Evolutionary conservation across 2,888 invertebrate species (phyloP), one percentile per base, ranked within the genome.

Genomic region (Terebella lapidaria): DNA sequence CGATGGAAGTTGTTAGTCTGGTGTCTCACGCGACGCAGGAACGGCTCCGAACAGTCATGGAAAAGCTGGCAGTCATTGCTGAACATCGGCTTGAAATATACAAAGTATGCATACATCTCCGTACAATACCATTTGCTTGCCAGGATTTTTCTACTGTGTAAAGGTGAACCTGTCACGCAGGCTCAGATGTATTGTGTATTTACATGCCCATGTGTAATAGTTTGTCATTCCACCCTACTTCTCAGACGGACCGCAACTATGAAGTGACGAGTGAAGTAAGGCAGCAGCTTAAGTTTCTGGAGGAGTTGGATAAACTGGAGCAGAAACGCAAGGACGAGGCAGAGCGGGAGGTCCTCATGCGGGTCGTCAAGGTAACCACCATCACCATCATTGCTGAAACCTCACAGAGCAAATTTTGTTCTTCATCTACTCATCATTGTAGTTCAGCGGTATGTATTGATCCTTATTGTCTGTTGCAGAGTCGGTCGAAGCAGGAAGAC

Each of bases 1-100:
- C 88, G 64, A 82, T 85, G 35, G 95, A 95, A 72, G 91, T 96
- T n/a, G 88, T 91, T 1, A 88, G 90, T 24, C 84, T 95, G 61
- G 85, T 97, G 72, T 93, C 93, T 56, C 95, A 96, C 81, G 96
- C 95, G 4, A 88, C 91, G 25, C 94, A 97, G 81, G 94, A 95
- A 80, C 86, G 94, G 71, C 85, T 99, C 67, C 91, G 93, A 82
- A 91, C 88, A 80, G 81, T 96, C 68, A 85, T 95, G 54, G 93
- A 93, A 83, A 93, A 93, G 81, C 85, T 97, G 71, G 90, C 93
- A 56, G 87, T 91, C 70, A 89, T 93, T 76, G 92, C 96, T 1
- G 95, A 95, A 81, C 96, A 97, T 83, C 86, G 97, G 76, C 87
- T 92, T 80, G 95, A 96, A 83, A 87, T 91, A 72, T 87, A 92